Evolutionary conservation across 1,140 invertebrate species (phyloP).

Genomic region (Venturia canescens): DNA sequence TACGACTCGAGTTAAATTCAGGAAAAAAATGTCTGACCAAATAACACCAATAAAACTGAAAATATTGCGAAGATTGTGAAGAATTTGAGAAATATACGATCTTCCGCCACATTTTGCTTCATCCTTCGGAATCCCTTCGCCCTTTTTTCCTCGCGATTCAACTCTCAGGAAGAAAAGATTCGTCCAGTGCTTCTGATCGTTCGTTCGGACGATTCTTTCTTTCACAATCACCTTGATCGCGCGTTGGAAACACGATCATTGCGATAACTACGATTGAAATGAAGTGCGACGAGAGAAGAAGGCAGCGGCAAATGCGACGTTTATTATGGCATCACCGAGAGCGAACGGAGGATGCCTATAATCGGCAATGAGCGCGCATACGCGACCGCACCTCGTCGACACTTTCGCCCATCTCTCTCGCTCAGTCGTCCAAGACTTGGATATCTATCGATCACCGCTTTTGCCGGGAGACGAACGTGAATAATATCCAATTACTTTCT

Average conservation of each 20-base stretch:
- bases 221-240: not conserved
- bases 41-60: not conserved
- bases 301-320: not conserved
- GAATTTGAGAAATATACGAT: not conserved
- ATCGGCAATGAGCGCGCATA: slow-evolving; percentile 67
- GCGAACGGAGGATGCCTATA: slow-evolving; percentile 66
- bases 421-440: slow-evolving; percentile 15
- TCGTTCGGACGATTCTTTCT: no score
- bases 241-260: not conserved
- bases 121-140: not conserved
- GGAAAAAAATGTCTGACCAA: not conserved
- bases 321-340: slow-evolving; percentile 17
- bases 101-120: not conserved
- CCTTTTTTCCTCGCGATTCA: not conserved
- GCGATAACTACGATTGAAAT: not conserved
- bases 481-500: slow-evolving; percentile 6
- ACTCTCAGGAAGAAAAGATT: no score
- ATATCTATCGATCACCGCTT: slow-evolving; percentile 56
- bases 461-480: slow-evolving; percentile 45
- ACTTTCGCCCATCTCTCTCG: slow-evolving; percentile 65
- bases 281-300: not conserved
- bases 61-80: not conserved
- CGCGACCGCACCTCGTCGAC: slow-evolving; percentile 65
- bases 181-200: no score
- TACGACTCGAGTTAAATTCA: not conserved